Percentiles rank a stretch among this genome's conserved stretches.
Evolutionary conservation across 2,888 invertebrate genomes (phyloP).

Genomic region (Tiliacea aurago): DNA sequence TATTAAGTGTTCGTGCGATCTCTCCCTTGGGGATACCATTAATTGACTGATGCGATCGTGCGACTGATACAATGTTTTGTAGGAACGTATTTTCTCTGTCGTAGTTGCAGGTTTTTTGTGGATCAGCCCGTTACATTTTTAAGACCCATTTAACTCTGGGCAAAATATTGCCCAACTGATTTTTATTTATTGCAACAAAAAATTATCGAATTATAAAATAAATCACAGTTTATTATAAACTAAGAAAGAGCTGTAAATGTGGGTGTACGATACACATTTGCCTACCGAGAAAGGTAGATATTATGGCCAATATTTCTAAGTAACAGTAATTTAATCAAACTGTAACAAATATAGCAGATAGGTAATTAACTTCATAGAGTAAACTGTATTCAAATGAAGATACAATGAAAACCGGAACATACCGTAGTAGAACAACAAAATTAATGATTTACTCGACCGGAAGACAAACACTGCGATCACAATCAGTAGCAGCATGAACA

Average conservation of each 20-base stretch:
- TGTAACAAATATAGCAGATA: background rate
- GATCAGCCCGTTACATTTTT: too few relatives aligned
- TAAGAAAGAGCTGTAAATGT: background rate
- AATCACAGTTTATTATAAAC: too few relatives aligned
- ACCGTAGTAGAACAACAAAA: constrained; percentile 22
- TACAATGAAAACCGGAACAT: constrained; percentile 32
- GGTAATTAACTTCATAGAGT: background rate
- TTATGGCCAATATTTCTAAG: background rate
- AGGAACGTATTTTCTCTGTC: background rate
- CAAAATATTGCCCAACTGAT: too few relatives aligned
- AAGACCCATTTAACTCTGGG: too few relatives aligned
- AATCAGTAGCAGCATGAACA: constrained; percentile 49
- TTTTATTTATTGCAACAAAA: too few relatives aligned
- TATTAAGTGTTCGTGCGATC: constrained; percentile 55
- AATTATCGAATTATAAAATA: too few relatives aligned
- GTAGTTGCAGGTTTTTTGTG: too few relatives aligned
- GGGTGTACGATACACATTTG: background rate
- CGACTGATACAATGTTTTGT: background rate
- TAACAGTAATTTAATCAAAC: background rate
- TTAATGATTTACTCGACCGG: constrained; percentile 40
- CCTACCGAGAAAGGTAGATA: background rate
- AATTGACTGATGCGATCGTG: constrained; percentile 7
- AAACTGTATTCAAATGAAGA: constrained; percentile 13
- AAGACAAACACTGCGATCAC: constrained; percentile 36
- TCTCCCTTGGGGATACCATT: constrained; percentile 17